Evolutionary conservation across 2,888 invertebrate species (phyloP), one percentile per base, ranked within the genome.

Genomic region (Nyleta sp.): DNA sequence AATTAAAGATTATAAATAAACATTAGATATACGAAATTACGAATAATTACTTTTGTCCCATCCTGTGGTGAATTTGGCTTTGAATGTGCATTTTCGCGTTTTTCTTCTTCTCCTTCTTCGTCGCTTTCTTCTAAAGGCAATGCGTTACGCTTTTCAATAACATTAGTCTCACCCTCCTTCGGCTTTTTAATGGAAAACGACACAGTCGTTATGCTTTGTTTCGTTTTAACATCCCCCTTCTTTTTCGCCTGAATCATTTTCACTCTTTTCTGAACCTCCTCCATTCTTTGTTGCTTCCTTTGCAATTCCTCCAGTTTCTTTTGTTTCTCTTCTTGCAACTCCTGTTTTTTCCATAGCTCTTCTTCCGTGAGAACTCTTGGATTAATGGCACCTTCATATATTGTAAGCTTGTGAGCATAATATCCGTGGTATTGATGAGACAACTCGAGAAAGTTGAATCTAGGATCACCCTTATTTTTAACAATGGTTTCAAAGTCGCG

Each of bases 401-500:
- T 91, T 50, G 91, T 92, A 10, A 94, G 92, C 91, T 93, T 95
- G 87, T 94, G 93, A 85, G 93, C 94, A 87, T 99, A 99, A 89
- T 96, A 98, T 0, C 94, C 92, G 90, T 97, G 94, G 88, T 95
- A 96, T 62, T 94, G 92, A 89, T 98, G 95, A 2, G 92, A 93
- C 0, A 95, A 92, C 77, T 96, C 94, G 0, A 99, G 91, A 90
- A 99, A 99, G 20, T 94, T 94, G 90, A 99, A 98, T 31, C 98
- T 92, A 0, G 95, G 94, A 89, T 98, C 98, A 60, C 95, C 95
- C 87, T 96, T 97, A 2, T 94, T 94, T 83, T 94, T 95, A 8
- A 97, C 95, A 22, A 97, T 96, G 33, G 95, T 94, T 84, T 99
- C 99, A 88, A 99, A 99, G 85, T 97, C 96, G 65, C 95, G 94